Percentiles rank a stretch among this genome's conserved stretches.
phyloP scores from a whole-genome alignment of 2,113 vertebrate genomes.

The Plecturocebus donacophilus region DNA sequence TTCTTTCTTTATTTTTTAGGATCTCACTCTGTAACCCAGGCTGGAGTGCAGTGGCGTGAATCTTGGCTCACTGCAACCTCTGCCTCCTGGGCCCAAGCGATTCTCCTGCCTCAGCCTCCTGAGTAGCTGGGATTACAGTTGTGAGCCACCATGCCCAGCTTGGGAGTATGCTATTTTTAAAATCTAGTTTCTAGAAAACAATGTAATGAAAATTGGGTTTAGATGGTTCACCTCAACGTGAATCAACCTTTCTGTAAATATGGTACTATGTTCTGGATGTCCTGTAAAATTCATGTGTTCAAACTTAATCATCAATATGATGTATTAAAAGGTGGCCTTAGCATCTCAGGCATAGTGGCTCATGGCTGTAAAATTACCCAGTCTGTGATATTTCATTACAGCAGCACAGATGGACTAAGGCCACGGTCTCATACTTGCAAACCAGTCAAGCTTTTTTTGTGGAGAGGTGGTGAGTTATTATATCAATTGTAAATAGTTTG shows the following conservation, averaged over 20 bases:
- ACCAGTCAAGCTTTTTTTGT: neutral
- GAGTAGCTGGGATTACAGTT: too few relatives aligned
- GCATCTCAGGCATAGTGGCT: too few relatives aligned
- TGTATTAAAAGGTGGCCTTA: too few relatives aligned
- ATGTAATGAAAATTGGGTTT: neutral
- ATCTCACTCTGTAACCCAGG: too few relatives aligned
- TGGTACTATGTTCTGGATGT: neutral
- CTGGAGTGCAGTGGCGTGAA: too few relatives aligned
- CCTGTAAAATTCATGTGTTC: neutral
- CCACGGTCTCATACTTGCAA: neutral
- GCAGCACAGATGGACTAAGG: neutral
- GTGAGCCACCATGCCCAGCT: neutral
- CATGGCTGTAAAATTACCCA: neutral
- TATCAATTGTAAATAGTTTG: neutral
- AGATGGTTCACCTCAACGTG: neutral
- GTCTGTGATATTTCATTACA: neutral
- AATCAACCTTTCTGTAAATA: neutral
- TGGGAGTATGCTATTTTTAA: neutral
- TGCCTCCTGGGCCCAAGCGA: too few relatives aligned
- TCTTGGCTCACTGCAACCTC: too few relatives aligned
- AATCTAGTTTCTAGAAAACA: neutral
- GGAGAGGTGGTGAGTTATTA: neutral
- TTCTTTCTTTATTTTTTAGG: too few relatives aligned
- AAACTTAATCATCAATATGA: neutral
- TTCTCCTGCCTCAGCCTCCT: too few relatives aligned